Percentiles rank a stretch among this genome's conserved stretches.
Evolutionary conservation across 1,140 invertebrate genomes (phyloP).

Genomic region (Philopotamus ludificatus): DNA sequence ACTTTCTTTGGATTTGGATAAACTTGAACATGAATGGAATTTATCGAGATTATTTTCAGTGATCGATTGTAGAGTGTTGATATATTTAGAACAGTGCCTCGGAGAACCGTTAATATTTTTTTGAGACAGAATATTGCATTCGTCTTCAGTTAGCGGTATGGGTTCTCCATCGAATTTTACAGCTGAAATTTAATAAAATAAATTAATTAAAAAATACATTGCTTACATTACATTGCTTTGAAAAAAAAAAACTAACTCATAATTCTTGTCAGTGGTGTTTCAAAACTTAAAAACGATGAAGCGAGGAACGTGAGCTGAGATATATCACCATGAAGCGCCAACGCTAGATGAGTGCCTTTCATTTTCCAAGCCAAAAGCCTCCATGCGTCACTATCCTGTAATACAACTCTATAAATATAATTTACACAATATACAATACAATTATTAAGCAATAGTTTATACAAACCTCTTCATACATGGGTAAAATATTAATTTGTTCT

Average conservation of each 20-base stretch:
- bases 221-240: not conserved
- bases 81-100: slow-evolving; percentile 34
- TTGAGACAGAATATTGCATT: slow-evolving; percentile 29
- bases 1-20: too few species aligned
- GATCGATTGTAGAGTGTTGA: slow-evolving; percentile 30
- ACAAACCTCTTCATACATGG: slow-evolving; percentile 6
- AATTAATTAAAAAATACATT: not conserved
- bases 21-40: too few species aligned
- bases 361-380: slow-evolving; percentile 35
- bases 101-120: slow-evolving; percentile 36
- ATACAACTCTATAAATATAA: slow-evolving; percentile 2
- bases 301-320: slow-evolving; percentile 28
- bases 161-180: slow-evolving; percentile 37
- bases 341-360: slow-evolving; percentile 28
- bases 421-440: slow-evolving; percentile 5
- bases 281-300: slow-evolving; percentile 31
- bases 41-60: not conserved
- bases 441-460: slow-evolving; percentile 1
- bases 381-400: slow-evolving; percentile 37
- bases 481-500: slow-evolving; percentile 35
- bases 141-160: slow-evolving; percentile 25
- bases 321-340: slow-evolving; percentile 38
- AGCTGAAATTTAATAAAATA: slow-evolving; percentile 26
- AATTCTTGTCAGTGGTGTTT: slow-evolving; percentile 34
- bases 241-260: slow-evolving; percentile 23